A percentile compares a stretch with the other conserved stretches of the same genome.
These are phyloP conservation scores for Synanthedon formicaeformis DNA, from an alignment of 2,888 invertebrate species.

Conservation along the genomic window DNA sequence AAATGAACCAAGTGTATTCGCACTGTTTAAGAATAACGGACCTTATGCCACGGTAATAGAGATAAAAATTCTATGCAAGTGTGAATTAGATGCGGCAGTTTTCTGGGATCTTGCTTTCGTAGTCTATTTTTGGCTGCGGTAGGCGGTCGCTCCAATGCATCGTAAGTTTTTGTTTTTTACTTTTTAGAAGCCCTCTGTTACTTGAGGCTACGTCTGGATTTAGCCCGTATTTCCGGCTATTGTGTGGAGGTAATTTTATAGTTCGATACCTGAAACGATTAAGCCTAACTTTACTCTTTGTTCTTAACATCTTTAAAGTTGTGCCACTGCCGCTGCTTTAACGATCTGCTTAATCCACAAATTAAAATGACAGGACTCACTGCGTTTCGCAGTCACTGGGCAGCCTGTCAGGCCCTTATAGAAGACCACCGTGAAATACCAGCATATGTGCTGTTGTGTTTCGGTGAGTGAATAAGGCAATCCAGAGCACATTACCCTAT, in stretches of 20 bases:
- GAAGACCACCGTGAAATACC: too few species aligned
- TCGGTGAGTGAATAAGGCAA: too few species aligned
- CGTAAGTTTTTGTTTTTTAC: slow-evolving; percentile 42
- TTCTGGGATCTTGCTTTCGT: slow-evolving; percentile 11
- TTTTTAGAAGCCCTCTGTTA: slow-evolving; percentile 47
- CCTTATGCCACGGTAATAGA: not conserved
- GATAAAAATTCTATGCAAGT: not conserved
- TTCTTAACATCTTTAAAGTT: too few species aligned
- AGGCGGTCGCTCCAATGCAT: slow-evolving; percentile 62
- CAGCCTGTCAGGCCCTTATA: too few species aligned
- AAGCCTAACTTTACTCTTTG: not conserved
- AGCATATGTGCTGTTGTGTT: too few species aligned
- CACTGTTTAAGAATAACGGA: not conserved
- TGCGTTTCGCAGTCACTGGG: too few species aligned
- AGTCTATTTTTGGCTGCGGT: slow-evolving; percentile 68
- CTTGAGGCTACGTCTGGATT: slow-evolving; percentile 47
- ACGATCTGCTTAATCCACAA: too few species aligned
- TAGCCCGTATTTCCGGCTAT: slow-evolving; percentile 60
- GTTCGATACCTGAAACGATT: slow-evolving; percentile 13
- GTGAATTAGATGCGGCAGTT: not conserved
- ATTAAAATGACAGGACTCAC: too few species aligned
- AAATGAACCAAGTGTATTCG: not conserved
- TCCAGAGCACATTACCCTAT: too few species aligned
- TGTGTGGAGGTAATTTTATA: slow-evolving; percentile 42
- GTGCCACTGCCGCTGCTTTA: too few species aligned